Percentiles rank a stretch among this genome's conserved stretches.
These are phyloP conservation scores for Leuctra nigra DNA, from an alignment of 2,888 invertebrate species.

Conservation along the genomic window DNA sequence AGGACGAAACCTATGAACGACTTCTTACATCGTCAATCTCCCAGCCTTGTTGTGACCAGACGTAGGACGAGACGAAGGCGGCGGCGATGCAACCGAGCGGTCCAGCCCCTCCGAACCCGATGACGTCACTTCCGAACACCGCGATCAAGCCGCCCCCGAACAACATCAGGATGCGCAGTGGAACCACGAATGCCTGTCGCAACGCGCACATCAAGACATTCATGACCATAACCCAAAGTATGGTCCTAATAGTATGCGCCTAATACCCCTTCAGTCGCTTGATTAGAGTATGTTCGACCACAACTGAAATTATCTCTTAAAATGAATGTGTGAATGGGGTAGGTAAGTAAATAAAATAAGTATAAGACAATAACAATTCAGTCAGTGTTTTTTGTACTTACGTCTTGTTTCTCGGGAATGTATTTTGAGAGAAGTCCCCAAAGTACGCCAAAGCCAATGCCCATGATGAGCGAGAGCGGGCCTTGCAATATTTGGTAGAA, in stretches of 20 bases:
- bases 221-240: no score
- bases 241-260: no score
- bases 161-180: constrained; percentile 69
- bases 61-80: constrained; percentile 72
- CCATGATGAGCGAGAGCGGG: constrained; percentile 71
- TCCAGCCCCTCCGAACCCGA: constrained; percentile 68
- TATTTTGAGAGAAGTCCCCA: constrained; percentile 77
- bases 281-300: not conserved
- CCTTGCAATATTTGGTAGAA: constrained; percentile 47
- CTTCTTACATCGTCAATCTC: constrained; percentile 53
- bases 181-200: constrained; percentile 64
- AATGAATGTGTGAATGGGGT: no score
- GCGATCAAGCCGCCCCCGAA: constrained; percentile 75
- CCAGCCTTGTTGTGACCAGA: constrained; percentile 81
- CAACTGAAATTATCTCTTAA: no score
- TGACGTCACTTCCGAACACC: constrained; percentile 77
- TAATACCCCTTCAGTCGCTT: no score
- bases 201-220: no score
- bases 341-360: no score
- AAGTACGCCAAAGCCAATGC: constrained; percentile 70
- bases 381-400: constrained; percentile 39
- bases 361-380: no score
- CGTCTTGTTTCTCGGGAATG: constrained; percentile 74
- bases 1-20: no score
- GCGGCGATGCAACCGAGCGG: constrained; percentile 78